Base-by-base conservation (phyloP, 2,888 invertebrate species). In the Coecobrya sp. region DNA sequence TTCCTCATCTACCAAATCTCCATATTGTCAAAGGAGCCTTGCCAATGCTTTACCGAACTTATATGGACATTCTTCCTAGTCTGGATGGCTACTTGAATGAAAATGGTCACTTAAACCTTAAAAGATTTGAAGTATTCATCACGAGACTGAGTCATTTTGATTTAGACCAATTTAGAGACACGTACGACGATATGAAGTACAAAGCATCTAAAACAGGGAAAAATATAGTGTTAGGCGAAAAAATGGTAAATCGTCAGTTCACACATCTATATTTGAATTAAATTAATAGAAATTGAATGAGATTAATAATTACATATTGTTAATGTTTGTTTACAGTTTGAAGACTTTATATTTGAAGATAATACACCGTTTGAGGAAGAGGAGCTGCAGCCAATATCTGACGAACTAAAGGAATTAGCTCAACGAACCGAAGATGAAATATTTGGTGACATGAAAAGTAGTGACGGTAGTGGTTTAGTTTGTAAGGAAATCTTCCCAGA, bases 11-110 rank as follows among this genome's bases (percentile, higher is more conserved):
- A 94, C 99, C 99, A 1, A 97, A 99, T 96, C 97, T 99, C 96
- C 99, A 99, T 96, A 99, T 99, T 94, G 97, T 97, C 94, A 97
- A 98, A 95, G 98, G 98, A 95, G 98, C 99, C 16, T 96, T 99
- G 93, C 98, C 99, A 0, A 95, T 98, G 93, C 96, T 99, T 62
- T 99, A 99, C 96, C 97, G 97, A 95, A 97, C 97, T 0, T 99
- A 99, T 96, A 99, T 97, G 96, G 97, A 97, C 79, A 97, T 99
- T 55, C 96, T 99, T 95, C 99, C 99, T 0, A 97, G 97, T 55
- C 96, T 99, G 94, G 98, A 97, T 96, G 99, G 99, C 2, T 99
- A 99, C 95, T 97, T 99, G 93, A 99, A 99, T 96, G 99, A 99
- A 96, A 96, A 97, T 4, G 99, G 99, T 3, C 97, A 96, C 73